These are phyloP conservation scores for Cosmopolites sordidus DNA, from an alignment of 2,888 invertebrate genomes.

Conservation along the genomic window DNA sequence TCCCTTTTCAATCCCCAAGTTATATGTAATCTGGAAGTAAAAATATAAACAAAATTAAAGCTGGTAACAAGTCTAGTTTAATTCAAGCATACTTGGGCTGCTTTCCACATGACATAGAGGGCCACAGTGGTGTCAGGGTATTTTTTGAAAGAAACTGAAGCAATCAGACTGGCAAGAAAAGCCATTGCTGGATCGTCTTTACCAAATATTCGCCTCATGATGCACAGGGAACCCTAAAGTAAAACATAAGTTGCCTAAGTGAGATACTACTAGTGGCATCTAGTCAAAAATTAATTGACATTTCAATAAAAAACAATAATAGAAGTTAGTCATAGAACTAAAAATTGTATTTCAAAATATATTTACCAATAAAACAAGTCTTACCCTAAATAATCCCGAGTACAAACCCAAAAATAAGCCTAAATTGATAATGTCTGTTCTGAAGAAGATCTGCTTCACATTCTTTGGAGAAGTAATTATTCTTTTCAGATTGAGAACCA, in stretches of 20 bases:
- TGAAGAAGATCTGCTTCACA: slow-evolving; percentile 53
- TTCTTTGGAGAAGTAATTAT: slow-evolving; percentile 53
- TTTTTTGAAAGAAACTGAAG: slow-evolving; percentile 65
- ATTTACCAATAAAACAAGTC: slow-evolving; percentile 27
- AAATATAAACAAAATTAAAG: slow-evolving; percentile 6
- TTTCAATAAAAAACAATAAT: no score
- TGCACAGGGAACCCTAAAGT: slow-evolving; percentile 58
- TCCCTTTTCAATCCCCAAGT: slow-evolving; percentile 62
- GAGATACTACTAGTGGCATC: no score
- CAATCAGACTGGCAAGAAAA: slow-evolving; percentile 65
- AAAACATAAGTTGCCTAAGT: no score
- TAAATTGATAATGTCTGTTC: slow-evolving; percentile 55
- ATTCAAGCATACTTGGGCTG: slow-evolving; percentile 60
- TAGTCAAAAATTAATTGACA: no score
- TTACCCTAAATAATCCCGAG: slow-evolving; percentile 64
- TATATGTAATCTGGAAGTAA: slow-evolving; percentile 62
- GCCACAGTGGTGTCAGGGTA: slow-evolving; percentile 75
- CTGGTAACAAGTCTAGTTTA: neutral
- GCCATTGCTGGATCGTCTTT: slow-evolving; percentile 62
- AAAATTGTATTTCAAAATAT: no score
- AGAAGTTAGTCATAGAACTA: no score
- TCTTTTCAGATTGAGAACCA: slow-evolving; percentile 55
- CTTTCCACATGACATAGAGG: slow-evolving; percentile 80
- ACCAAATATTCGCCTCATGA: slow-evolving; percentile 58
- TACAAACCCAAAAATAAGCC: slow-evolving; percentile 68